Evolutionary conservation across 2,113 vertebrate species (phyloP), one percentile per base, ranked within the genome.

Genomic region (Lophius piscatorius): DNA sequence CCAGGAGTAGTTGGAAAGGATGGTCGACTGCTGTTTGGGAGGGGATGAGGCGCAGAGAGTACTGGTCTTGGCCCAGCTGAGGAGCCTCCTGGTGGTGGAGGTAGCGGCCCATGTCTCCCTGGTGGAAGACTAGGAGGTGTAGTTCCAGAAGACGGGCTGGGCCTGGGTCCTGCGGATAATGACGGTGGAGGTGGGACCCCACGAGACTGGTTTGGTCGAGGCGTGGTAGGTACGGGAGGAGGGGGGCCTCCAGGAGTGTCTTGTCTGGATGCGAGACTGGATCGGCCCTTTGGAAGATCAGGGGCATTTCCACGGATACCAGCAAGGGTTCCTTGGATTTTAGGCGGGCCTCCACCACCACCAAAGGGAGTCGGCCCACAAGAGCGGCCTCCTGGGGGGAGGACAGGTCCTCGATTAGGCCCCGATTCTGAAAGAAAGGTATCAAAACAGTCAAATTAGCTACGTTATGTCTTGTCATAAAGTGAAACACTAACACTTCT

Each of bases 171-270:
- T 3, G 58, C 78, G 0, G 91, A 92, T 28, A 92, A 28, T 2
- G 83, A 85, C 0, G 93, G 85, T 0, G 90, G 86, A 1, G 85
- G 82, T 2, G 87, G 93, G 4, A 92, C 89, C 29, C 78, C 89
- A 24, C 94, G 91, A 23, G 78, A 66, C 29, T 80, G 87, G 26
- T 69, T 16, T 6, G 95, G 95, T 9, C 95, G 87, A 0, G 95
- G 95, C 0, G 94, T 94, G 55, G 80, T 98, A 31, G 95, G 95
- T 5, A 96, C 85, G 0, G 95, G 94, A 3, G 95, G 95, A 77
- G 61, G 92, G 0, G 87, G 87, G 0, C 81, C 81, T 28, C 79
- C 87, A 0, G 83, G 61, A 44, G 71, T 84, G 20, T 96, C 96
- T 2, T 91, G 90, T 65, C 90, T 93, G 1, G 91, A 79, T 16